phyloP scores from a whole-genome alignment of 2,797 vertebrate species.

The Manis javanica region DNA sequence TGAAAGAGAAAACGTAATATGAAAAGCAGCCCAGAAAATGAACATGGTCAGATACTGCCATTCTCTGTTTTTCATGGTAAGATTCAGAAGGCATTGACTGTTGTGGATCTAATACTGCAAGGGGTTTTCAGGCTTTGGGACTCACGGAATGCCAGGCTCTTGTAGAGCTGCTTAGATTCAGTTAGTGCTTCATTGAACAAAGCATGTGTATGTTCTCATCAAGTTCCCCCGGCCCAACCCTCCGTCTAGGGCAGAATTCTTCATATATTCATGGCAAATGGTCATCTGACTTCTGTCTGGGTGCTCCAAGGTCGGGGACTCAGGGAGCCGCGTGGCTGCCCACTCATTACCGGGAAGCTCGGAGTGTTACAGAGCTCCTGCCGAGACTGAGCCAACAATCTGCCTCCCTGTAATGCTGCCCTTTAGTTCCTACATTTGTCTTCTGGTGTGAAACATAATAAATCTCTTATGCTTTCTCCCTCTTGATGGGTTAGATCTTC shows the following conservation, averaged over 20 bases:
- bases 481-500: neutral
- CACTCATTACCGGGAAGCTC: neutral
- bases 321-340: neutral
- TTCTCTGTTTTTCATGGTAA: neutral
- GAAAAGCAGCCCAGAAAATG: neutral
- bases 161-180: neutral
- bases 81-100: neutral
- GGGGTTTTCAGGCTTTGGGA: neutral
- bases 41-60: neutral
- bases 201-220: neutral
- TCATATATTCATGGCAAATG: slow-evolving; percentile 40
- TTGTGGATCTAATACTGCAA: neutral
- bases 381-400: neutral
- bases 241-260: neutral
- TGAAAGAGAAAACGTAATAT: neutral
- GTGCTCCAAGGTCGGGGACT: neutral
- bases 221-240: neutral
- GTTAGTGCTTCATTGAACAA: neutral
- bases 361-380: neutral
- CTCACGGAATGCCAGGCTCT: neutral
- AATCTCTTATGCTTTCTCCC: neutral
- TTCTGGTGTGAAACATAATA: neutral
- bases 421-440: neutral
- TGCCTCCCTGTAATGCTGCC: neutral
- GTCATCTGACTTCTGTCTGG: neutral